Evolutionary conservation across 2,797 vertebrate genomes (phyloP).

Genomic region (Coregonus ussuriensis): DNA sequence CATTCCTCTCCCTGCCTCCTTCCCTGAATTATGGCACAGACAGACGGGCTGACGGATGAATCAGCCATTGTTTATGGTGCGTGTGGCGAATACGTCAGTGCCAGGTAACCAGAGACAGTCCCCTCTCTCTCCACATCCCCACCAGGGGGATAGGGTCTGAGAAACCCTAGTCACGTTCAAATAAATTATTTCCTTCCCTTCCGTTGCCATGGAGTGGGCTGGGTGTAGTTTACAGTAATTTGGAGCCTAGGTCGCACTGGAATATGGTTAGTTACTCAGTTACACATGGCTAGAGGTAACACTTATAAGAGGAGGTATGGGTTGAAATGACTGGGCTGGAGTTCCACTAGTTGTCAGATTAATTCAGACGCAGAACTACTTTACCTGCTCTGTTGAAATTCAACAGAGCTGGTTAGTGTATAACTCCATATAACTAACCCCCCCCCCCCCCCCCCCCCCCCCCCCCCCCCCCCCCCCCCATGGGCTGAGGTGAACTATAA

Average conservation of each 20-base stretch:
- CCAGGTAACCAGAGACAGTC: slow-evolving; percentile 66
- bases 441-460: too few species aligned
- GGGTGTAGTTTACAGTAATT: slow-evolving; percentile 72
- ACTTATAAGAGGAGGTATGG: slow-evolving; percentile 56
- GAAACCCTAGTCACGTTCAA: slow-evolving; percentile 72
- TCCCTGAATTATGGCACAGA: slow-evolving; percentile 42
- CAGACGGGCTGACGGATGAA: slow-evolving; percentile 62
- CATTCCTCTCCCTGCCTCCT: slow-evolving; percentile 15
- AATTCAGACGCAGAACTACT: slow-evolving; percentile 12
- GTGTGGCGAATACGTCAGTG: slow-evolving; percentile 62
- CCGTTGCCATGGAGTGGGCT: slow-evolving; percentile 61
- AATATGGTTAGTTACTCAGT: slow-evolving; percentile 48
- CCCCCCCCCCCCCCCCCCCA: too few species aligned
- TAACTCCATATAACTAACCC: slow-evolving; percentile 27
- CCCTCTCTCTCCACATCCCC: slow-evolving; percentile 57
- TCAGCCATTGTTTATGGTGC: slow-evolving; percentile 71
- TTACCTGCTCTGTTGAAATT: slow-evolving; percentile 46
- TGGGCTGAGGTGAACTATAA: slow-evolving; percentile 37
- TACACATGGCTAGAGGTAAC: slow-evolving; percentile 39
- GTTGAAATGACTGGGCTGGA: slow-evolving; percentile 58
- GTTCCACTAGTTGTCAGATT: slow-evolving; percentile 53
- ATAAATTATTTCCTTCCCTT: slow-evolving; percentile 46
- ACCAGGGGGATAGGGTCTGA: slow-evolving; percentile 60
- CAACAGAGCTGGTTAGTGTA: slow-evolving; percentile 37
- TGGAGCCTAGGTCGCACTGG: slow-evolving; percentile 67